Evolutionary conservation across 2,888 invertebrate species (phyloP), one percentile per base, ranked within the genome.

Genomic region (Tetrapedia diversipes): DNA sequence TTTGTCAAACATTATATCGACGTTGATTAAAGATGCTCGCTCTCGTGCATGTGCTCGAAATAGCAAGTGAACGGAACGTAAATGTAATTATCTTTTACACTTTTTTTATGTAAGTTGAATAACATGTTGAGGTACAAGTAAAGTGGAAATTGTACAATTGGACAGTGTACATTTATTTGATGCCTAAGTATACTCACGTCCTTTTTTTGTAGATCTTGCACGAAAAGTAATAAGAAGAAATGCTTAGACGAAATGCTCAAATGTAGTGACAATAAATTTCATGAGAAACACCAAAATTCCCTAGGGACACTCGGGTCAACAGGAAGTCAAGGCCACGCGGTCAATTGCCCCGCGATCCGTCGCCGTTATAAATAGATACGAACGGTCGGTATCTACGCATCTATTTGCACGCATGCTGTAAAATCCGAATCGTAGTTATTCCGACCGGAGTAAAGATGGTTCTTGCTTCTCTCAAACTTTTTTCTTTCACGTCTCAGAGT

Each of bases 241-340:
- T 64, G n/a, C 19, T 19, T 56, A 39, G 39, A 34, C 11, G 19
- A 19, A 4, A 53, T 10, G 47, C 24, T 57, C 6, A 27, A 49
- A 49, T 47, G 37, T 43, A 37, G 49, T 39, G 51, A 43, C 32
- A 51, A 66, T 75, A 77, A 77, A 79, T 75, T 78, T 60, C 54
- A 51, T 57, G 60, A 70, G 70, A 61, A 72, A 69, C 53, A 66
- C 79, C 78, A 69, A 84, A 84, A 85, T 81, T 78, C 81, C 73
- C 71, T 78, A 71, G 77, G 74, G 76, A 72, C 75, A 66, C 64
- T 63, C 73, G 78, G 85, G 85, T 84, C 87, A 88, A 86, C 87
- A 84, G 87, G 86, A 89, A 90, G 90, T 90, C 90, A 91, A 90
- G 90, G 90, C 88, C 89, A 89, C 85, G 84, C 89, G 90, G 90